Conservation (phyloP, 2,888 invertebrate genomes). For the Fragum sueziense region DNA sequence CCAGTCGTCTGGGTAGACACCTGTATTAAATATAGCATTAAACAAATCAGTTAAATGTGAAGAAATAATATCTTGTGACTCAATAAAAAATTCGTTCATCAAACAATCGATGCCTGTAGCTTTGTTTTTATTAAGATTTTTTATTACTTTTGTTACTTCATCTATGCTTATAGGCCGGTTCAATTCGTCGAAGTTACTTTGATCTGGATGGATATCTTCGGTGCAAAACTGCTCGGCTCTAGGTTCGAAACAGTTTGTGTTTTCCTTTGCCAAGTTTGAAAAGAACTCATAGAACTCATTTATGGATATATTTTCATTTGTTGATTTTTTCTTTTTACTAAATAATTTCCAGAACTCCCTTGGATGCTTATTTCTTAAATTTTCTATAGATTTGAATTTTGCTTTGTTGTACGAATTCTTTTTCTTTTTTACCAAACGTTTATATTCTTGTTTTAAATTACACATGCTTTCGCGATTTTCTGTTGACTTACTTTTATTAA, state of each 20-base stretch:
- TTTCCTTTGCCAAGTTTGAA: slow-evolving; percentile 1
- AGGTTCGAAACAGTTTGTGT: background rate
- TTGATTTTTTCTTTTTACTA: background rate
- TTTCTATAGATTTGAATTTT: slow-evolving; percentile 8
- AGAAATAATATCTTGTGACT: slow-evolving; percentile 5
- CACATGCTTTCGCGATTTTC: background rate
- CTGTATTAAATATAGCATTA: background rate
- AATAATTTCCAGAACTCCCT: slow-evolving; percentile 34
- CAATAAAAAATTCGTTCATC: background rate
- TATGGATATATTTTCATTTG: background rate
- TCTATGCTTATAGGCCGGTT: background rate
- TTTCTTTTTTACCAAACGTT: background rate
- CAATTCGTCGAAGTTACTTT: background rate
- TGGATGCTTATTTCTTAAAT: background rate
- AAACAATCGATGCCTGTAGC: background rate
- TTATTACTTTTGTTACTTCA: background rate
- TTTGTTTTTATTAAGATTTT: background rate
- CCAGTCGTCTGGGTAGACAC: background rate
- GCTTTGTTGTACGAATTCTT: background rate
- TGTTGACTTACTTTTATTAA: background rate
- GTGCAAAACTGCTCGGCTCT: background rate
- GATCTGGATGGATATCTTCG: background rate
- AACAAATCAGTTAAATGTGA: background rate
- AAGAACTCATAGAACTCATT: background rate
- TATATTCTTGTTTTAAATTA: background rate